These are phyloP conservation scores for Cosmorhoe ocellata DNA, from an alignment of 2,888 invertebrate genomes.

Conservation along the genomic window DNA sequence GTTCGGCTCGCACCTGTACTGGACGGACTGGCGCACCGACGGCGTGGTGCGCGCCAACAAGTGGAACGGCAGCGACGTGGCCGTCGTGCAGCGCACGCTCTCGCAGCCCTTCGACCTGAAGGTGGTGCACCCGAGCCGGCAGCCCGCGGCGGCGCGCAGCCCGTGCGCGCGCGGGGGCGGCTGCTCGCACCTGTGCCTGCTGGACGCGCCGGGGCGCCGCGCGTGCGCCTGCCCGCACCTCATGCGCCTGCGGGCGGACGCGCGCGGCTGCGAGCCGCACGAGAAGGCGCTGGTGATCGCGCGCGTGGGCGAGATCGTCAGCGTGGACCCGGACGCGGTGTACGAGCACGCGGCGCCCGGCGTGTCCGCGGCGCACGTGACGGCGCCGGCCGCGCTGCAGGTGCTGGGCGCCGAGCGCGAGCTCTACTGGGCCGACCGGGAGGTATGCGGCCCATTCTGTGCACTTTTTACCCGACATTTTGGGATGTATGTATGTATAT, in stretches of 20 bases:
- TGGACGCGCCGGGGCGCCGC: constrained; percentile 84
- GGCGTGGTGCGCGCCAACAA: constrained; percentile 94
- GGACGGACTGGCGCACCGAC: constrained; percentile 97
- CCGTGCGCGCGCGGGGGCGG: constrained; percentile 89
- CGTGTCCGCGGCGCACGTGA: constrained; percentile 87
- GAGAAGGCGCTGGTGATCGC: constrained; percentile 91
- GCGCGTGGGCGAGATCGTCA: constrained; percentile 89
- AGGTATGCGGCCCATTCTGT: not conserved
- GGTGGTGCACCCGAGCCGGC: constrained; percentile 71
- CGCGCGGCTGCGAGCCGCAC: constrained; percentile 82
- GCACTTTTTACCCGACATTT: too few species aligned
- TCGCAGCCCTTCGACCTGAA: constrained; percentile 96
- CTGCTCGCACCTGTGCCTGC: constrained; percentile 91
- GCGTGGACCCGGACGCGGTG: constrained; percentile 89
- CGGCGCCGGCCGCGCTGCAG: constrained; percentile 87
- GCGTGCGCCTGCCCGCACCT: constrained; percentile 94
- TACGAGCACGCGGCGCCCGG: constrained; percentile 91
- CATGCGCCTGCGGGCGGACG: constrained; percentile 87
- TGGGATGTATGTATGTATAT: too few species aligned
- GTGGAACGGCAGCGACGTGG: constrained; percentile 89
- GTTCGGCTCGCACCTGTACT: constrained; percentile 93
- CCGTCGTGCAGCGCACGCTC: constrained; percentile 90
- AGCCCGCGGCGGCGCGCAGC: constrained; percentile 68
- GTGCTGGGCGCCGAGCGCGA: constrained; percentile 85
- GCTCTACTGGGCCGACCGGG: constrained; percentile 90